Evolutionary conservation across 2,888 invertebrate species (phyloP).

Genomic region (Amblyteles armatorius): DNA sequence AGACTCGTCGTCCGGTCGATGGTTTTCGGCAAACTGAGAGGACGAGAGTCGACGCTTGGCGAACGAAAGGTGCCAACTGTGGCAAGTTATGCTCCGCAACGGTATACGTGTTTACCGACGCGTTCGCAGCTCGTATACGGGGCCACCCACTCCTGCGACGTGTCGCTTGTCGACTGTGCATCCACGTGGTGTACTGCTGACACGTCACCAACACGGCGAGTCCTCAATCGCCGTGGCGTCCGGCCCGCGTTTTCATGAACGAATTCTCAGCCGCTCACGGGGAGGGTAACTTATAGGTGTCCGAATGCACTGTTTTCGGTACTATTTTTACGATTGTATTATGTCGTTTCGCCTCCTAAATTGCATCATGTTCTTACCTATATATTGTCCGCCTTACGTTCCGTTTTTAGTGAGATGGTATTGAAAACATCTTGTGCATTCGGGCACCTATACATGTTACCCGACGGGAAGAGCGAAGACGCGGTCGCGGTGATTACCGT

Average conservation of each 20-base stretch:
- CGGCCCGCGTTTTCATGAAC: slow-evolving; percentile 17
- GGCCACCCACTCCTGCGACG: slow-evolving; percentile 71
- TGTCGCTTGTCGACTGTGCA: slow-evolving; percentile 71
- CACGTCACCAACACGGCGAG: slow-evolving; percentile 75
- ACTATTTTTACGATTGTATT: too few relatives aligned
- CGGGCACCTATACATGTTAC: too few relatives aligned
- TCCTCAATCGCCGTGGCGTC: slow-evolving; percentile 17
- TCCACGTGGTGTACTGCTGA: slow-evolving; percentile 77
- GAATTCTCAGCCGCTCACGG: not conserved
- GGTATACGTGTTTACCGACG: slow-evolving; percentile 70
- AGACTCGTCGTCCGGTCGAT: slow-evolving; percentile 9
- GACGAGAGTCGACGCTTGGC: not conserved
- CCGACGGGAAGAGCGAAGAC: not conserved
- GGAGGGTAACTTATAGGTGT: not conserved
- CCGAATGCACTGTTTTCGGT: too few relatives aligned
- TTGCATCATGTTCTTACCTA: too few relatives aligned
- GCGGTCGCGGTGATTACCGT: not conserved
- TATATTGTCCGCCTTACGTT: too few relatives aligned
- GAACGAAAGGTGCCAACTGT: slow-evolving; percentile 53
- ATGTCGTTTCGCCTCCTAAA: too few relatives aligned
- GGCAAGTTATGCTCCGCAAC: slow-evolving; percentile 9
- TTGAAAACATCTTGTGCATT: too few relatives aligned
- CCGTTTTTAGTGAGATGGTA: too few relatives aligned
- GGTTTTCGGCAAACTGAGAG: slow-evolving; percentile 34
- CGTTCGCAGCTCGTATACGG: slow-evolving; percentile 48